Evolutionary conservation across 2,888 invertebrate genomes (phyloP).

Genomic region (Oscheius sp.): DNA sequence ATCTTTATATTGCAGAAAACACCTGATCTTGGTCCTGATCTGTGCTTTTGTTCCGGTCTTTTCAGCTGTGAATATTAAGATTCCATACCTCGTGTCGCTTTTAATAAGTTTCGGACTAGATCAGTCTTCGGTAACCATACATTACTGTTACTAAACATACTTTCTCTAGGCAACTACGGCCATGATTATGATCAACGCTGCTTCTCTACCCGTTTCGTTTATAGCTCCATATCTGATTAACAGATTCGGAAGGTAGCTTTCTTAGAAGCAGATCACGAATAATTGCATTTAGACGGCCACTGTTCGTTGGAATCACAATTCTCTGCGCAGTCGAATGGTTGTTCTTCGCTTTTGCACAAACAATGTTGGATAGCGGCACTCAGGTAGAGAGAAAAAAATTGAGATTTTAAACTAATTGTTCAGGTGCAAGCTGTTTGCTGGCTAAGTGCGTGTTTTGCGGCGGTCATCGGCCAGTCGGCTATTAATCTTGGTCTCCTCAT

Average conservation of each 20-base stretch:
- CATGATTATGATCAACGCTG: slow-evolving; percentile 54
- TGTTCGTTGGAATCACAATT: slow-evolving; percentile 58
- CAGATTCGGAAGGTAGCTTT: slow-evolving; percentile 48
- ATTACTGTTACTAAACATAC: neutral
- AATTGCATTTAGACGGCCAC: slow-evolving; percentile 49
- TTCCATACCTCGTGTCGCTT: slow-evolving; percentile 63
- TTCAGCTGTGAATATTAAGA: slow-evolving; percentile 67
- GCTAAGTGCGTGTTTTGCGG: slow-evolving; percentile 44
- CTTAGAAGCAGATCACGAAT: neutral
- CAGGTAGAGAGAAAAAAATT: slow-evolving; percentile 13
- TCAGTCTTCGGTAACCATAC: slow-evolving; percentile 49
- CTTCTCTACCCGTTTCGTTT: slow-evolving; percentile 62
- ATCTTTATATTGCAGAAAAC: slow-evolving; percentile 49
- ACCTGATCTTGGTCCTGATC: slow-evolving; percentile 59
- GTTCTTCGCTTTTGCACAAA: slow-evolving; percentile 54
- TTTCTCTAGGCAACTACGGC: slow-evolving; percentile 52
- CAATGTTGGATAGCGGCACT: slow-evolving; percentile 51
- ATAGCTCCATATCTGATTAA: slow-evolving; percentile 63
- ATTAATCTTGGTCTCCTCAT: slow-evolving; percentile 64
- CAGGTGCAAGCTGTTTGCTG: slow-evolving; percentile 16
- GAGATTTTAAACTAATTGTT: slow-evolving; percentile 1
- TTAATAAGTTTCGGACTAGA: slow-evolving; percentile 61
- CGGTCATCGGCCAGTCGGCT: slow-evolving; percentile 59
- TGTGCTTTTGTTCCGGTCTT: slow-evolving; percentile 64
- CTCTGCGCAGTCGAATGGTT: slow-evolving; percentile 65